Evolutionary conservation across 2,888 invertebrate genomes (phyloP).

Genomic region (Limnephilus rhombicus): DNA sequence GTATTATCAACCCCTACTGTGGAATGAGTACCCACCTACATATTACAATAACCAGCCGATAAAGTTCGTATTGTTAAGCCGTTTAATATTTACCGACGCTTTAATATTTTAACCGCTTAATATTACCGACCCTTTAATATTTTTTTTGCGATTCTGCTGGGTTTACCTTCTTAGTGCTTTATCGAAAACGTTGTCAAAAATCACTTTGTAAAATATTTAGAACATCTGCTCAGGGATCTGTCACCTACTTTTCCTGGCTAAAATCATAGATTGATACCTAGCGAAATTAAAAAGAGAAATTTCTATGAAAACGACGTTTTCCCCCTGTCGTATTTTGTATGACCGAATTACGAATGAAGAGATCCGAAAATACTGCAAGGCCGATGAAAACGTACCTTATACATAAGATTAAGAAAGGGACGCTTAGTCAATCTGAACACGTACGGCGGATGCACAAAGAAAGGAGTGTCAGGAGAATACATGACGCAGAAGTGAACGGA

Average conservation of each 20-base stretch:
- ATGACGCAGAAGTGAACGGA: not conserved
- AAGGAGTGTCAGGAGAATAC: not conserved
- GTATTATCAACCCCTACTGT: not conserved
- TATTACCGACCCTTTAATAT: too few species aligned
- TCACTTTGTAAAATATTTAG: too few species aligned
- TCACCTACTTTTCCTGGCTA: too few species aligned
- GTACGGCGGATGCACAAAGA: not conserved
- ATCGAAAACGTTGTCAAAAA: too few species aligned
- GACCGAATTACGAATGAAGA: not conserved
- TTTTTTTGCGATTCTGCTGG: not conserved
- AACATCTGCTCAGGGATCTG: too few species aligned
- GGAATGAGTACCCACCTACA: too few species aligned
- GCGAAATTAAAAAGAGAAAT: not conserved
- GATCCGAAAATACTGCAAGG: not conserved
- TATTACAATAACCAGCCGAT: not conserved
- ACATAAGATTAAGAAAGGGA: not conserved
- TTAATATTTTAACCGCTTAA: too few species aligned
- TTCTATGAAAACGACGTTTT: not conserved
- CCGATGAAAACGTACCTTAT: not conserved
- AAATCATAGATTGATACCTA: too few species aligned
- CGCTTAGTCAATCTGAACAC: not conserved
- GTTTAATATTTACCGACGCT: too few species aligned
- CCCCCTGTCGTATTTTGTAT: not conserved
- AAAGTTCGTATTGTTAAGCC: not conserved
- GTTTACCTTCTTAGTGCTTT: not conserved